A percentile compares a stretch with the other conserved stretches of the same genome.
Evolutionary conservation across 2,888 invertebrate species (phyloP).

Genomic region (Tetheella fluctuosa): DNA sequence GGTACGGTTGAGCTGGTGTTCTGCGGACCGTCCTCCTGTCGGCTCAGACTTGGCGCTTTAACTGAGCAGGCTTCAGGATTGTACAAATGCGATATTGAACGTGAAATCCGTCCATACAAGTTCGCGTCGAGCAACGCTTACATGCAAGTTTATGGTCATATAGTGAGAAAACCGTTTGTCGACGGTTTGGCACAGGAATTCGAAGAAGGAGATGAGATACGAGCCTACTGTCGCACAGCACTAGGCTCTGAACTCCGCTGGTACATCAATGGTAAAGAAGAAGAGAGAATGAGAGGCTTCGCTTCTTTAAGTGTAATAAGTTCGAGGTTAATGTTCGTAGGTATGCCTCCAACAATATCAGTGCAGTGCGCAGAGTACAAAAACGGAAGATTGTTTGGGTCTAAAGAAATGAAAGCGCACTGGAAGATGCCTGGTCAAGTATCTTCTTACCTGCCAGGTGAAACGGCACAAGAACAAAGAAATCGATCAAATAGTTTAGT

Average conservation of each 20-base stretch:
- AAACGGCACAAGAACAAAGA: conserved; percentile 46
- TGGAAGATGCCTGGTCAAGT: conserved; percentile 52
- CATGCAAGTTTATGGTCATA: conserved; percentile 68
- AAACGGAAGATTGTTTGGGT: conserved; percentile 73
- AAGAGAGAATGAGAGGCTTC: conserved; percentile 57
- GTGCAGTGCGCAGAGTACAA: conserved; percentile 79
- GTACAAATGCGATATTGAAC: conserved; percentile 74
- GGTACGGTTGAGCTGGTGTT: conserved; percentile 63
- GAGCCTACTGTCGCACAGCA: conserved; percentile 67
- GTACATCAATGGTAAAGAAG: conserved; percentile 71
- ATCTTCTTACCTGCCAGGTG: conserved; percentile 23
- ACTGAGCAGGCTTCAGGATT: conserved; percentile 71
- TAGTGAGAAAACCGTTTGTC: conserved; percentile 60
- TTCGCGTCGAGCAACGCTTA: conserved; percentile 63
- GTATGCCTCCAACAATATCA: conserved; percentile 75
- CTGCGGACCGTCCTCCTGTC: conserved; percentile 70
- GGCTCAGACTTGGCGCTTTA: conserved; percentile 61
- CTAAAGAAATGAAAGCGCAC: conserved; percentile 58
- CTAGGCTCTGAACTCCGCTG: conserved; percentile 66
- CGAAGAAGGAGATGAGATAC: conserved; percentile 64
- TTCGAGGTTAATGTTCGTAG: conserved; percentile 63
- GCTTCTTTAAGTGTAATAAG: conserved; percentile 53
- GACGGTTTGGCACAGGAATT: conserved; percentile 67
- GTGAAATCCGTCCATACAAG: conserved; percentile 66
- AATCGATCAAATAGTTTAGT: conserved; percentile 30